These are phyloP conservation scores for Hemicordylus capensis DNA, from an alignment of 2,113 vertebrate species.

Conservation along the genomic window DNA sequence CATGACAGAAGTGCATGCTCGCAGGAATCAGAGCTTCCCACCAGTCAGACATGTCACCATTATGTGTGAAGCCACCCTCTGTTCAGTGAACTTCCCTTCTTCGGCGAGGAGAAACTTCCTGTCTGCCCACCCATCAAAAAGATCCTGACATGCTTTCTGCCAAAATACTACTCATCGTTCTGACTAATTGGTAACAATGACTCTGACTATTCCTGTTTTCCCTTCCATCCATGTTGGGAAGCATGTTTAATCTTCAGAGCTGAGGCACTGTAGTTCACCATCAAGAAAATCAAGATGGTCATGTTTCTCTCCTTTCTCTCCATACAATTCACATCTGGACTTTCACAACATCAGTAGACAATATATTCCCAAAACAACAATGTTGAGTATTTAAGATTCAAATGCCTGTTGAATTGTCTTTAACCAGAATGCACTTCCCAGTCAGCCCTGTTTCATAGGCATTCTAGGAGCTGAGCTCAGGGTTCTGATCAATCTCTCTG, in stretches of 20 bases:
- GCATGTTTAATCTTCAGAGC: not conserved
- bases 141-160: not conserved
- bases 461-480: not conserved
- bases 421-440: conserved; percentile 14
- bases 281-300: not conserved
- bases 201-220: no score
- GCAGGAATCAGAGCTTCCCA: no score
- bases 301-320: not conserved
- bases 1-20: no score
- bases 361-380: conserved; percentile 19
- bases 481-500: not conserved
- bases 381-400: not conserved
- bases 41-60: no score
- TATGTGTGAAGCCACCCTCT: no score
- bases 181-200: not conserved
- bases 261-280: not conserved
- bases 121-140: no score
- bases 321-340: not conserved
- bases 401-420: conserved; percentile 7
- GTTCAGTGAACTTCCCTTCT: not conserved
- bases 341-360: conserved; percentile 13
- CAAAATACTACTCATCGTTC: not conserved
- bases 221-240: not conserved
- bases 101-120: not conserved
- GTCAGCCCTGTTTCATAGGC: not conserved